phyloP scores from a whole-genome alignment of 2,797 vertebrate species.

The Phrynocephalus forsythii region DNA sequence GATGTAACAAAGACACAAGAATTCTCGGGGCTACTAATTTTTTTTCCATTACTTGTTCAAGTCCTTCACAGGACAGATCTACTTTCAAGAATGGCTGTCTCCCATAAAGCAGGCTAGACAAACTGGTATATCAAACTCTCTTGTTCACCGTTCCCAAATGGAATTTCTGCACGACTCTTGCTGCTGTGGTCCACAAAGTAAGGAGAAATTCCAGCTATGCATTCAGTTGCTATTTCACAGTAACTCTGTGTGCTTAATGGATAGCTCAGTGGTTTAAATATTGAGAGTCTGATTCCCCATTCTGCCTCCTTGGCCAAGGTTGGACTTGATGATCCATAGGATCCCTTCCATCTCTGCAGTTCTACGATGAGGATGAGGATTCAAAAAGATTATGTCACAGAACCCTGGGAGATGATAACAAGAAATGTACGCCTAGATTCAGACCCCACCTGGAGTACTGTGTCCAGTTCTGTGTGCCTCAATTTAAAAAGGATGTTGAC shows the following conservation, averaged over 20 bases:
- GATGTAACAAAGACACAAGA: neutral
- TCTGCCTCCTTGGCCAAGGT: too few species aligned
- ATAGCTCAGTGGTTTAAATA: neutral
- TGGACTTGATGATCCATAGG: too few species aligned
- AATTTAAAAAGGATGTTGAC: too few species aligned
- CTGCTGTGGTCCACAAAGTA: neutral
- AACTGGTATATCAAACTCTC: neutral
- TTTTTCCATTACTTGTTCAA: neutral
- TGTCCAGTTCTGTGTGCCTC: too few species aligned
- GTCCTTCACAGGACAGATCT: neutral
- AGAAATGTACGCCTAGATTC: neutral
- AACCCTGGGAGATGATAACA: neutral
- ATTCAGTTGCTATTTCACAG: neutral
- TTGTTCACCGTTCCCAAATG: neutral
- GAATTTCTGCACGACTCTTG: neutral
- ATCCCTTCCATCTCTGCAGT: too few species aligned
- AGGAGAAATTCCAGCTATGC: neutral
- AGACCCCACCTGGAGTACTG: too few species aligned
- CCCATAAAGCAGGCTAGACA: neutral
- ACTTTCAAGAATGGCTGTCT: neutral
- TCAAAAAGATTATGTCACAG: neutral
- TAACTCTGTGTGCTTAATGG: neutral
- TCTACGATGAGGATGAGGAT: neutral
- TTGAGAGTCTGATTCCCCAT: too few species aligned
- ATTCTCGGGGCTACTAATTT: too few species aligned